A percentile compares a stretch with the other conserved stretches of the same genome.
Conservation (phyloP, 2,797 vertebrate species). For the Telmatherina bonti region DNA sequence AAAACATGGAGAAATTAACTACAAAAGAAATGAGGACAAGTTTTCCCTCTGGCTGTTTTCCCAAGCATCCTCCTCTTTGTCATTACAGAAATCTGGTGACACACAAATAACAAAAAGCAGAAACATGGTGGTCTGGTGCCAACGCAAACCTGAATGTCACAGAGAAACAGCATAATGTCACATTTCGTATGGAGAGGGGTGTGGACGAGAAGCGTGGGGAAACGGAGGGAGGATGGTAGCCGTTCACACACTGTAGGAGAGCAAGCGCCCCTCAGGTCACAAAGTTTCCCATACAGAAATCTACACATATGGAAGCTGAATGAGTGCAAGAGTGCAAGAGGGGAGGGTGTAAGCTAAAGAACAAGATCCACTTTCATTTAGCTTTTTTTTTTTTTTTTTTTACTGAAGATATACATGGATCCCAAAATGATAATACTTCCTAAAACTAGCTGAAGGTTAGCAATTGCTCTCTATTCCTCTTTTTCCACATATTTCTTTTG, state of each 20-base stretch:
- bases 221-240: conserved; percentile 39
- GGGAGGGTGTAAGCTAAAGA: conserved; percentile 34
- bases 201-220: conserved; percentile 27
- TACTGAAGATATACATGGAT: conserved; percentile 42
- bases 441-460: conserved; percentile 45
- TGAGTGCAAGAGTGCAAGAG: no score
- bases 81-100: conserved; percentile 76
- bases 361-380: conserved; percentile 47
- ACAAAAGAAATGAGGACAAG: conserved; percentile 32
- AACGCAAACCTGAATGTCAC: conserved; percentile 73
- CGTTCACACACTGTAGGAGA: conserved; percentile 61
- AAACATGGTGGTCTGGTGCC: conserved; percentile 62
- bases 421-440: conserved; percentile 34
- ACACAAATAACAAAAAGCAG: conserved; percentile 87
- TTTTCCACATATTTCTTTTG: conserved; percentile 17
- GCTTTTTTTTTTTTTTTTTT: conserved; percentile 5
- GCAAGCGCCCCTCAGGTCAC: conserved; percentile 52
- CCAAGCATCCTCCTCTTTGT: conserved; percentile 70
- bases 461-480: conserved; percentile 34
- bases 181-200: conserved; percentile 66
- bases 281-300: conserved; percentile 68
- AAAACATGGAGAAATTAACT: conserved; percentile 9
- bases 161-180: conserved; percentile 57
- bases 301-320: conserved; percentile 54
- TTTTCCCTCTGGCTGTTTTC: conserved; percentile 68